Evolutionary conservation across 2,113 vertebrate genomes (phyloP), one percentile per base, ranked within the genome.

Genomic region (Herpailurus yagouaroundi): DNA sequence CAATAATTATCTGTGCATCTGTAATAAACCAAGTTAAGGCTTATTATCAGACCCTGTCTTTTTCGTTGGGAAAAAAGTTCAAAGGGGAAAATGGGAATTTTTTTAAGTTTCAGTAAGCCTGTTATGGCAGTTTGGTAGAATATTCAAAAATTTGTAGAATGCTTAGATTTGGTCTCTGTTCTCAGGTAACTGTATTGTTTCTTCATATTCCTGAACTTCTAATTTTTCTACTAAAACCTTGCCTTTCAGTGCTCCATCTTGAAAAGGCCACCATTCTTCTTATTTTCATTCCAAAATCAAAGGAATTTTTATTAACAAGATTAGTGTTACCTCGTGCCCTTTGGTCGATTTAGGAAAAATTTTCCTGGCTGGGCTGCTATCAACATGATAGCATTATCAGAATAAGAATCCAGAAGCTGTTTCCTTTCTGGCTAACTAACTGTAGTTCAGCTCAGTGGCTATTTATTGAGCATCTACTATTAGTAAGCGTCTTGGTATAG

Each of bases 1-100:
- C 92, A 77, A 82, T 77, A 93, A 92, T 89, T 85, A 1, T 92
- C 36, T 68, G 76, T 82, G 71, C 52, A 4, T 86, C 66, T 94
- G 77, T 25, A 57, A 3, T 83, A 81, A 96, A 68, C 29, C 45
- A 68, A 66, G 19, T 38, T 71, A 38, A 96, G 68, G 11, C 60
- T 88, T 85, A 36, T 63, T 63, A 21, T 95, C 12, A 64, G 31
- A 15, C 31, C 84, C 10, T 94, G 0, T 95, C 57, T 73, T 81
- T 71, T 50, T 88, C 13, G 29, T 73, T 4, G 64, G 55, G 52
- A 3, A 85, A 36, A 52, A 27, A 19, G 64, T 60, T 50, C 33
- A 29, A 33, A 33, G 77, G 23, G 6, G 27, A 63, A 93, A 95
- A n/a, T 74, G 66, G 68, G 41, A 36, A 45, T 21, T 23, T 82